These are phyloP conservation scores for Phrixothrix hirtus DNA, from an alignment of 2,888 invertebrate genomes.

Conservation along the genomic window DNA sequence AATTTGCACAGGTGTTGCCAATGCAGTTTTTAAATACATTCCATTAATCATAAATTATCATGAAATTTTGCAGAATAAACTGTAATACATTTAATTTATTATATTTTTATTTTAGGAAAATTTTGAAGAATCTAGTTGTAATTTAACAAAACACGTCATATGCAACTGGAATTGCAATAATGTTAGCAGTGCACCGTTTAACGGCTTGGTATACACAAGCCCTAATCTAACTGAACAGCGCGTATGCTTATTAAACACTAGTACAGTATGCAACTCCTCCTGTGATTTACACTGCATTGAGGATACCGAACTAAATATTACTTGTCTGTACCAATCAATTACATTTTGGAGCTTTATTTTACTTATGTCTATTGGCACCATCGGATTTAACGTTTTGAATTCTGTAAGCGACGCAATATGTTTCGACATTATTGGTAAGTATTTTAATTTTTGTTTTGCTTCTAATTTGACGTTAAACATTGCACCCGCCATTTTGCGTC, in stretches of 20 bases:
- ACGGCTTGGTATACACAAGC: conserved; percentile 10
- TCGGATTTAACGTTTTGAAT: conserved; percentile 82
- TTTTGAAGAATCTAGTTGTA: conserved; percentile 29
- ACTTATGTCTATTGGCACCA: conserved; percentile 73
- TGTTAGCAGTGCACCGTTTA: conserved; percentile 2
- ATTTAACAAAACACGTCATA: conserved; percentile 20
- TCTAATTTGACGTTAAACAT: too few species aligned
- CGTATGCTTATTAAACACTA: conserved; percentile 10
- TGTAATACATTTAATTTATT: too few species aligned
- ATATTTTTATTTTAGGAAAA: too few species aligned
- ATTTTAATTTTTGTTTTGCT: too few species aligned
- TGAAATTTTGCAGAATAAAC: too few species aligned
- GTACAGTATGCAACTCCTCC: conserved; percentile 15
- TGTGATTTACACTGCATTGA: conserved; percentile 44
- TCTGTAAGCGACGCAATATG: conserved; percentile 89
- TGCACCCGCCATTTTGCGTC: too few species aligned
- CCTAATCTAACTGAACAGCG: not conserved
- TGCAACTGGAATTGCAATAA: conserved; percentile 12
- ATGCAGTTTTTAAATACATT: too few species aligned
- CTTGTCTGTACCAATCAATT: conserved; percentile 61
- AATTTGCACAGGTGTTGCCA: too few species aligned
- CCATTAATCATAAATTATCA: too few species aligned
- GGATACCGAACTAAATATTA: conserved; percentile 42
- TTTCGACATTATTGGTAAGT: conserved; percentile 80
- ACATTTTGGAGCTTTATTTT: conserved; percentile 76